Base-by-base conservation (phyloP, 2,113 vertebrate genomes). In the Isurus oxyrinchus region DNA sequence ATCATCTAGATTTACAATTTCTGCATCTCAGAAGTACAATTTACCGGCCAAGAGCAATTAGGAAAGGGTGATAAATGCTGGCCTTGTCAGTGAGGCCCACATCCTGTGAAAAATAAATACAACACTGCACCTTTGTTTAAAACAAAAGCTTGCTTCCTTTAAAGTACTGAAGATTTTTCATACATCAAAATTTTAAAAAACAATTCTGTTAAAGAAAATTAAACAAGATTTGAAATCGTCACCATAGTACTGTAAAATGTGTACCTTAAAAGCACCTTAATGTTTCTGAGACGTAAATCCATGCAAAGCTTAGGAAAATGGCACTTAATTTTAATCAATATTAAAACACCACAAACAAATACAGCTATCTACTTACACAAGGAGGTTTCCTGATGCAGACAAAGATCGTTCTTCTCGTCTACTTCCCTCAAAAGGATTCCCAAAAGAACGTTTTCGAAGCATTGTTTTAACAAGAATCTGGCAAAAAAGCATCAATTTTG, bases 381-480 rank as follows among this genome's bases (percentile, higher is more conserved):
- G 98, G 76, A 97, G 96, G 96, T 97, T 98, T 55, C 98, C 98
- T 0, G 98, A 97, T 0, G 98, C 97, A 16, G 98, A 98, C 97
- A 98, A 81, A 0, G 97, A 97, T 69, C 98, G 97, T 61, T 99
- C 99, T 81, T 99, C 99, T 96, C 98, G 98, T 96, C 98, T 98
- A 96, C 98, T 98, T 97, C 98, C 98, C 79, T 99, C 99, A 0
- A 99, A 99, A 0, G 99, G 99, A 97, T 99, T 99, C 96, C 99
- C 99, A 0, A 99, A 99, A 72, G 99, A 99, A 69, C 99, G 98
- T 96, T 99, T 99, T 88, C 99, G 98, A 96, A 99, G 98, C 99
- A 99, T 99, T 0, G 99, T 99, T 97, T 99, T 98, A 90, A 99
- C 99, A 97, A 99, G 96, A 97, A 99, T 99, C 99, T 99, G 97